Conservation (phyloP, 2,797 vertebrate genomes). For the Sebastes reedi region DNA sequence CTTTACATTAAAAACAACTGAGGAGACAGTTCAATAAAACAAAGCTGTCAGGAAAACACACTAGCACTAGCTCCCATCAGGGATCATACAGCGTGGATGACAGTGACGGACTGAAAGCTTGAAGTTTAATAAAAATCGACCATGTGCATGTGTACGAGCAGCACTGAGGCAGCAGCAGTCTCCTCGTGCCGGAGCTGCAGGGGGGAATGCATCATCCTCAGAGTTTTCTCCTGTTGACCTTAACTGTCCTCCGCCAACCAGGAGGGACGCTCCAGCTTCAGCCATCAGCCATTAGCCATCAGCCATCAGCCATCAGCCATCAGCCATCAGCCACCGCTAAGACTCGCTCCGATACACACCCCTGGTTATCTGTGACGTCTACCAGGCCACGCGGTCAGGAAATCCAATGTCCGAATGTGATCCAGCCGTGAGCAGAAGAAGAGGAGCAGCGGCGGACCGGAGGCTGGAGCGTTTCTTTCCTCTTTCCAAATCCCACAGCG, state of each 20-base stretch:
- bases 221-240: neutral
- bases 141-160: neutral
- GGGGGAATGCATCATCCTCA: neutral
- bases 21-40: too few relatives aligned
- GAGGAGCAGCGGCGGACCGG: neutral
- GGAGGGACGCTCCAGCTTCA: neutral
- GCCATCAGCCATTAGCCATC: too few relatives aligned
- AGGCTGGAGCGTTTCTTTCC: neutral
- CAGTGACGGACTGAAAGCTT: too few relatives aligned
- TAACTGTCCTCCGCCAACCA: neutral
- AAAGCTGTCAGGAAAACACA: too few relatives aligned
- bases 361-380: neutral
- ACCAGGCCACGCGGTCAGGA: neutral
- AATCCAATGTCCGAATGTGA: neutral
- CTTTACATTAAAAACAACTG: neutral
- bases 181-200: neutral
- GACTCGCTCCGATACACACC: neutral
- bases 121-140: neutral
- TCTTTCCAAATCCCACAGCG: neutral
- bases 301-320: too few relatives aligned
- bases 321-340: neutral
- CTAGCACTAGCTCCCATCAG: neutral
- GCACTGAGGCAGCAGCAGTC: neutral
- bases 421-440: neutral
- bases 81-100: neutral